Percentiles rank a stretch among this genome's conserved stretches.
phyloP scores from a whole-genome alignment of 2,888 invertebrate species.

The Trisateles emortualis region DNA sequence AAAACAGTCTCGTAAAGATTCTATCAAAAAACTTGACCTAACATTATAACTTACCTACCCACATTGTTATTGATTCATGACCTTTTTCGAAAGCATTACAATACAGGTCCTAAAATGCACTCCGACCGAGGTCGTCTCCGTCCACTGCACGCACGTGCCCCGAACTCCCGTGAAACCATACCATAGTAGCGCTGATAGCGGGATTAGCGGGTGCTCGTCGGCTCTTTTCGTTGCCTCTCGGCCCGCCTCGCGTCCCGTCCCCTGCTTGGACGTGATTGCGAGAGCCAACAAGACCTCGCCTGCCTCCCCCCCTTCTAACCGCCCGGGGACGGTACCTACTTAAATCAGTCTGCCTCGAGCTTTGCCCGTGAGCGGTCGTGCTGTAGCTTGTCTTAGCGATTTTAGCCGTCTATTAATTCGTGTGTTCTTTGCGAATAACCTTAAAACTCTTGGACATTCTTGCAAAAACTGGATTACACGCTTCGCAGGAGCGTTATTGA shows the following conservation, averaged over 20 bases:
- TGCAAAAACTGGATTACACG: constrained; percentile 58
- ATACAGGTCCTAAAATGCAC: constrained; percentile 28
- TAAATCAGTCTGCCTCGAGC: constrained; percentile 73
- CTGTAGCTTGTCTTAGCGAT: constrained; percentile 49
- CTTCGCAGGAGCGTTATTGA: constrained; percentile 52
- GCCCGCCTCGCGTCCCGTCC: constrained; percentile 67
- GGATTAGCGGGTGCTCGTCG: constrained; percentile 70
- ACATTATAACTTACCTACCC: not conserved
- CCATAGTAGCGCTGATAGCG: constrained; percentile 59
- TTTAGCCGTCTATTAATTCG: constrained; percentile 79
- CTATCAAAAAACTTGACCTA: too few relatives aligned
- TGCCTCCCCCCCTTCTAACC: constrained; percentile 62
- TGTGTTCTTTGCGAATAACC: constrained; percentile 63
- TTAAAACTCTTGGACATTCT: constrained; percentile 57
- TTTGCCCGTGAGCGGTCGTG: constrained; percentile 56
- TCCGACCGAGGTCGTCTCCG: constrained; percentile 25
- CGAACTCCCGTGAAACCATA: constrained; percentile 60
- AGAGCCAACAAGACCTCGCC: constrained; percentile 64
- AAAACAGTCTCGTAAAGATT: too few relatives aligned
- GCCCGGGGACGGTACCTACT: constrained; percentile 61
- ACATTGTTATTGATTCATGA: too few relatives aligned
- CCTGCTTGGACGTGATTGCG: constrained; percentile 69
- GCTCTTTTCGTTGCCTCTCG: constrained; percentile 64
- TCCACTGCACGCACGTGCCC: constrained; percentile 45
- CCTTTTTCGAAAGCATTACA: constrained; percentile 1